Percentiles rank a stretch among this genome's conserved stretches.
Conservation (phyloP, 2,113 vertebrate species). For the Canis aureus region DNA sequence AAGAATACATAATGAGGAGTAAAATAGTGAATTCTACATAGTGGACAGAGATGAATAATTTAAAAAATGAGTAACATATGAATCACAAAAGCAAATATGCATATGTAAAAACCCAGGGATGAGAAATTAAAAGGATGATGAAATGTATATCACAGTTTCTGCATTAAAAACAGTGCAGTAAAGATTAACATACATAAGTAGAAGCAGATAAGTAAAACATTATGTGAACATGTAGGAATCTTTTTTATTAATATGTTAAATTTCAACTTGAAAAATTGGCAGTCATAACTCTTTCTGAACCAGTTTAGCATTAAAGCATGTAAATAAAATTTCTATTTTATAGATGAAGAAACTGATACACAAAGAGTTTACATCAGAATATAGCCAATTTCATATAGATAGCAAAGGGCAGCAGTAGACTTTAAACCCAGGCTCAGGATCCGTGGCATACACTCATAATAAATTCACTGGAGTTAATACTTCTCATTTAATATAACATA, state of each 20-base stretch:
- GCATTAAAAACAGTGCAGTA: not conserved
- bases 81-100: not conserved
- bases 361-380: not conserved
- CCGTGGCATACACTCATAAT: not conserved
- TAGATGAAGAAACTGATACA: not conserved
- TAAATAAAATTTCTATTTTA: not conserved
- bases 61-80: not conserved
- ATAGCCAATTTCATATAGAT: not conserved
- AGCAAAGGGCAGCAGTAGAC: not conserved
- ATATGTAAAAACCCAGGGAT: not conserved
- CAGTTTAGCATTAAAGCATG: not conserved
- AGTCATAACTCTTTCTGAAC: not conserved
- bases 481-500: not conserved
- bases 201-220: not conserved
- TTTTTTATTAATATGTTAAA: not conserved
- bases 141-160: not conserved
- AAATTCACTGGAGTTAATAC: not conserved
- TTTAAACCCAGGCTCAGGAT: not conserved
- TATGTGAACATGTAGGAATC: not conserved
- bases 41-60: not conserved
- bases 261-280: conserved; percentile 1
- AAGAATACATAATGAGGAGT: not conserved
- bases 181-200: not conserved
- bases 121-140: not conserved
- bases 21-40: not conserved